A percentile compares a stretch with the other conserved stretches of the same genome.
Evolutionary conservation across 2,113 vertebrate genomes (phyloP).

Genomic region (Meriones unguiculatus): DNA sequence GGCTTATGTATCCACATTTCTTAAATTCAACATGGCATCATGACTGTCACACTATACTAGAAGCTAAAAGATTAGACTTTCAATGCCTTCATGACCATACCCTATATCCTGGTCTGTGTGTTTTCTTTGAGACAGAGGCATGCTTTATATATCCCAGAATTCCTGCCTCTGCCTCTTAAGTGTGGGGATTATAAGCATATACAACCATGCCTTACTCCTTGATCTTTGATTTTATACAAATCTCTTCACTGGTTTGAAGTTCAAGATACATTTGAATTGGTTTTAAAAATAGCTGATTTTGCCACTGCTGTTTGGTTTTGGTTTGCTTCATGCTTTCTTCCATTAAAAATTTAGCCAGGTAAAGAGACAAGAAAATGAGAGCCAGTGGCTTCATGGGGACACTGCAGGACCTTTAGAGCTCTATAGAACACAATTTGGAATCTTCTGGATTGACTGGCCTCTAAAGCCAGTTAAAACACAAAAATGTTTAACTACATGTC

Average conservation of each 20-base stretch:
- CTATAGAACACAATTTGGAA: background rate
- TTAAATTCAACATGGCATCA: background rate
- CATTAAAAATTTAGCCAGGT: background rate
- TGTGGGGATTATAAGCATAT: fast-evolving
- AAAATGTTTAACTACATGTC: background rate
- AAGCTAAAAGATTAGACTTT: background rate
- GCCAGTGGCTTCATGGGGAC: background rate
- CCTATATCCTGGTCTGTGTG: background rate
- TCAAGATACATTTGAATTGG: background rate
- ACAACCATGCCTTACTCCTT: too few species aligned
- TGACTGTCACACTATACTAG: fast-evolving
- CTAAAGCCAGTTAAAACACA: background rate
- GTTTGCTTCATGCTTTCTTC: background rate
- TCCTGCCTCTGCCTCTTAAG: background rate
- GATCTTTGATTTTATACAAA: background rate
- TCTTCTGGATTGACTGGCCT: background rate
- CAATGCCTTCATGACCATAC: background rate
- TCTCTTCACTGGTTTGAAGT: background rate
- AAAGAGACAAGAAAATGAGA: background rate
- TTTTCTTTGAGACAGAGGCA: background rate
- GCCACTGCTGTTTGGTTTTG: background rate
- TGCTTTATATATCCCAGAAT: background rate
- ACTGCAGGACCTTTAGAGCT: background rate
- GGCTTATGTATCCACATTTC: background rate
- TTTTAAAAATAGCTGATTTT: background rate